Percentiles rank a stretch among this genome's conserved stretches.
Conservation (phyloP, 2,797 vertebrate genomes). For the Bradypus variegatus region DNA sequence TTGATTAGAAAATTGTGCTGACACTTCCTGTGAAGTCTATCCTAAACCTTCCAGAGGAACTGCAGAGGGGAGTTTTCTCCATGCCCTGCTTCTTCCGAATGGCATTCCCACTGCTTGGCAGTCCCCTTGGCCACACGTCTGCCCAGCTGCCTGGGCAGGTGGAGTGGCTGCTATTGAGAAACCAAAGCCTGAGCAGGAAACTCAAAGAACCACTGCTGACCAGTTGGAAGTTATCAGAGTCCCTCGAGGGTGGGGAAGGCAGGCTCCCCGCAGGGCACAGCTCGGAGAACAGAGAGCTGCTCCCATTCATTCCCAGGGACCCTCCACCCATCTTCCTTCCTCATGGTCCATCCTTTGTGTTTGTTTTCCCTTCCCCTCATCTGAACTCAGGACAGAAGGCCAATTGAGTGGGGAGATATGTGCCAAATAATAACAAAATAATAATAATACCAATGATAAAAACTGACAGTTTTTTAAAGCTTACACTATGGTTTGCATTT, state of each 20-base stretch:
- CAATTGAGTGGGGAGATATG: neutral
- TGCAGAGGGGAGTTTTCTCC: neutral
- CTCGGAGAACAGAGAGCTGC: neutral
- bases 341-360: neutral
- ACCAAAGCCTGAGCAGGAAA: neutral
- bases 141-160: neutral
- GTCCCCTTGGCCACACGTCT: neutral
- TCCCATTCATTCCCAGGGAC: neutral
- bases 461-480: neutral
- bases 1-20: slow-evolving; percentile 66
- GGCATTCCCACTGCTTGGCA: neutral
- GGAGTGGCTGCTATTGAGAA: neutral
- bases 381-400: neutral
- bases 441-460: neutral
- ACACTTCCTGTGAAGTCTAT: slow-evolving; percentile 51
- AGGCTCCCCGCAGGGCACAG: neutral
- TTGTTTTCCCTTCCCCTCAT: neutral
- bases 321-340: neutral
- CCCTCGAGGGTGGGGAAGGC: neutral
- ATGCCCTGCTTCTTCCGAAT: neutral
- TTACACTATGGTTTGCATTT: neutral
- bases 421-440: neutral
- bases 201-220: neutral
- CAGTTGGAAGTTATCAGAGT: neutral
- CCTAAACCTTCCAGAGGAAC: neutral